Evolutionary conservation across 2,888 invertebrate species (phyloP), one percentile per base, ranked within the genome.

Genomic region (Mystacides longicornis): DNA sequence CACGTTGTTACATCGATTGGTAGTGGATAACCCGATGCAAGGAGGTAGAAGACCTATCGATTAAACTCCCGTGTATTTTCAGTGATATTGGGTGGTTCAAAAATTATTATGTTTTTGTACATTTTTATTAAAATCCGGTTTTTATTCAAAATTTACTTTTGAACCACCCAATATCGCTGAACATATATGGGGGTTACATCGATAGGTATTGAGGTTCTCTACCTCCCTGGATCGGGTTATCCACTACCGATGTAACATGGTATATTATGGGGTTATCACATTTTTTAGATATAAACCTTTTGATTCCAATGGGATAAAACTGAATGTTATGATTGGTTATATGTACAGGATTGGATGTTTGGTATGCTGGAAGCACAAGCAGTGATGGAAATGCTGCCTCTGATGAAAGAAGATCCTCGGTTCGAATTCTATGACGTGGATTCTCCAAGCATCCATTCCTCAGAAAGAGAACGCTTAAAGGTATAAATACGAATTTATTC

Each of bases 281-380:
- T n/a, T n/a, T n/a, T n/a, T n/a, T n/a, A n/a, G n/a, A n/a, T n/a
- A n/a, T n/a, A n/a, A n/a, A n/a, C n/a, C n/a, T n/a, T n/a, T n/a
- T n/a, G n/a, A n/a, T n/a, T 43, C 16, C 20, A 47, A 47, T 7
- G 14, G 7, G 2, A 14, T 27, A 22, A 50, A 5, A 48, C 46
- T 46, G 23, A 16, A 18, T 42, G 5, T 2, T 4, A 14, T 16
- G 2, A 9, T 46, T 21, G 7, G 16, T 33, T 19, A 11, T 3
- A 37, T 23, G 23, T 54, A 16, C 66, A 85, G 81, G 75, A 77
- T 49, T 91, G 89, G 89, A 80, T 85, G 58, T 83, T 84, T 43
- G 83, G 86, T 59, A 72, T 92, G 27, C 77, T 79, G 56, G 87
- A 89, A 67, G 90, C 92, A 1, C 87, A 86, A 70, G 77, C 83